These are phyloP conservation scores for Mythimna ferrago DNA, from an alignment of 2,888 invertebrate genomes.

Conservation along the genomic window DNA sequence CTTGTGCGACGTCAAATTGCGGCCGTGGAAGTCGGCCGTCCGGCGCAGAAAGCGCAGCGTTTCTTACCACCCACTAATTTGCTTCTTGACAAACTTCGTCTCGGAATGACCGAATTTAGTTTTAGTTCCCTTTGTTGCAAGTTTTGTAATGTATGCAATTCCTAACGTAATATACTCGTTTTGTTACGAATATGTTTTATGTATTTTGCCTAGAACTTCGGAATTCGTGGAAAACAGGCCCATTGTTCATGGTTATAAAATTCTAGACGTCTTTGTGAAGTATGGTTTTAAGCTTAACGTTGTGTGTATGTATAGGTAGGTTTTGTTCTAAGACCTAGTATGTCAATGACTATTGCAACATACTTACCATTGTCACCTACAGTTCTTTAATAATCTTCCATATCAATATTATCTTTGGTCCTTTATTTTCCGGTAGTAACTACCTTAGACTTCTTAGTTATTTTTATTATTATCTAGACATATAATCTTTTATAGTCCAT, in stretches of 20 bases:
- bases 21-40: constrained; percentile 38
- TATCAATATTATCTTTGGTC: neutral
- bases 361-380: neutral
- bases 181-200: constrained; percentile 50
- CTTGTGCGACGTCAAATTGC: constrained; percentile 38
- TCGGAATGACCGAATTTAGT: constrained; percentile 74
- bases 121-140: constrained; percentile 64
- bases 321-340: neutral
- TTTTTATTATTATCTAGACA: no score
- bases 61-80: constrained; percentile 81
- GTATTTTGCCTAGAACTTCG: constrained; percentile 34
- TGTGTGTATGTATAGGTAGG: neutral
- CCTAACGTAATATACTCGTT: constrained; percentile 49
- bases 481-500: no score
- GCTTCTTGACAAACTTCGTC: constrained; percentile 78
- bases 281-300: neutral
- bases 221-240: neutral
- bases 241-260: constrained; percentile 38
- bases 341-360: neutral
- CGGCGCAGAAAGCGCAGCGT: constrained; percentile 65
- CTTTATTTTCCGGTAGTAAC: no score
- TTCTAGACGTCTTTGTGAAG: constrained; percentile 2
- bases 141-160: constrained; percentile 66
- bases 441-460: no score
- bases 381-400: no score